Evolutionary conservation across 2,888 invertebrate genomes (phyloP).

Genomic region (Volucella inflata): DNA sequence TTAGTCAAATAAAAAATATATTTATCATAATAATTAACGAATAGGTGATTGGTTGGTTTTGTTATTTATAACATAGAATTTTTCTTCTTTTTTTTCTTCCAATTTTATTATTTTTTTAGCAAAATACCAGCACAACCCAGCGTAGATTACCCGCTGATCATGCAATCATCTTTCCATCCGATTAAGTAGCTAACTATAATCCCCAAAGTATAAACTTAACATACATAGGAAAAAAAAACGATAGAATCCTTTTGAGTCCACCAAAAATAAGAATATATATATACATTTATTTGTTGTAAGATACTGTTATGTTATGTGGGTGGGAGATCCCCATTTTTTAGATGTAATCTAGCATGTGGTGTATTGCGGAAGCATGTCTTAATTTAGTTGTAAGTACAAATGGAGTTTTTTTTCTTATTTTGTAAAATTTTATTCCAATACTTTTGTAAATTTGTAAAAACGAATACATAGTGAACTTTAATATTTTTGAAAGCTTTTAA

Average conservation of each 20-base stretch:
- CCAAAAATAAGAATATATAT: not conserved
- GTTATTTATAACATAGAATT: slow-evolving; percentile 69
- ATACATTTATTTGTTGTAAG: slow-evolving; percentile 12
- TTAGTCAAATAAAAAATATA: slow-evolving; percentile 1
- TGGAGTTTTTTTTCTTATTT: not conserved
- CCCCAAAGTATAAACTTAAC: slow-evolving; percentile 40
- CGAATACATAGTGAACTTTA: too few relatives aligned
- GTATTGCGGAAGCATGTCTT: slow-evolving; percentile 64
- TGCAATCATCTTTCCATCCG: slow-evolving; percentile 74
- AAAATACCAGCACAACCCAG: slow-evolving; percentile 75
- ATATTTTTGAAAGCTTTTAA: too few relatives aligned
- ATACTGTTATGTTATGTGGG: slow-evolving; percentile 6
- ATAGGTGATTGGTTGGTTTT: slow-evolving; percentile 71
- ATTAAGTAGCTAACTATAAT: slow-evolving; percentile 69
- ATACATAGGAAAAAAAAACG: slow-evolving; percentile 53
- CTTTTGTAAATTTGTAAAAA: too few relatives aligned
- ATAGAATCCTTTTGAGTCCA: slow-evolving; percentile 16
- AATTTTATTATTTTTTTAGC: slow-evolving; percentile 77
- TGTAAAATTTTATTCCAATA: not conserved
- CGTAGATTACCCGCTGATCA: slow-evolving; percentile 75
- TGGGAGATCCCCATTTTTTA: slow-evolving; percentile 25
- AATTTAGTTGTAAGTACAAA: slow-evolving; percentile 70
- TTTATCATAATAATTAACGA: slow-evolving; percentile 54
- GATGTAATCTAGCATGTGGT: slow-evolving; percentile 69
- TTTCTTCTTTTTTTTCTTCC: slow-evolving; percentile 67